Conservation (phyloP, 2,888 invertebrate genomes). For the Notocelia uddmanniana region DNA sequence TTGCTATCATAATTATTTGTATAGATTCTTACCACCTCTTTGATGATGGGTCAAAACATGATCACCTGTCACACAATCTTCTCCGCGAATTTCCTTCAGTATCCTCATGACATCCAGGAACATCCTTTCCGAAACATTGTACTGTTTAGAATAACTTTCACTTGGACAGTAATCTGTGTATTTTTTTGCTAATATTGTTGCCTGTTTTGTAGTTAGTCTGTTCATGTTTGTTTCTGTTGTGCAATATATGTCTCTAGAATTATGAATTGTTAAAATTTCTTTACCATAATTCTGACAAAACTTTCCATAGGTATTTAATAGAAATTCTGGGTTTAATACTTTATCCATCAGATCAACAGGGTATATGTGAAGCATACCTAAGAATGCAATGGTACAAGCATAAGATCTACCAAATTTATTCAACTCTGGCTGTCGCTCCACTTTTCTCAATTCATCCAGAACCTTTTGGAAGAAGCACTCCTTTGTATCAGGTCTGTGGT, state of each 20-base stretch:
- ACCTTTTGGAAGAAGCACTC: slow-evolving; percentile 70
- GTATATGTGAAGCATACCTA: slow-evolving; percentile 84
- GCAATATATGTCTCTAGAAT: slow-evolving; percentile 86
- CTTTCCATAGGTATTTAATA: slow-evolving; percentile 84
- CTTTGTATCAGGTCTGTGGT: slow-evolving; percentile 81
- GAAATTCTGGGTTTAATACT: slow-evolving; percentile 85
- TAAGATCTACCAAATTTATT: slow-evolving; percentile 86
- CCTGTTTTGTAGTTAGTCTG: slow-evolving; percentile 76
- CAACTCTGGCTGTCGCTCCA: slow-evolving; percentile 84
- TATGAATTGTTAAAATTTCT: slow-evolving; percentile 88
- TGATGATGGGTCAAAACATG: slow-evolving; percentile 90
- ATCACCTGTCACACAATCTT: slow-evolving; percentile 76
- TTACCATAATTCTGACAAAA: slow-evolving; percentile 76
- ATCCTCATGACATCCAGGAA: slow-evolving; percentile 85
- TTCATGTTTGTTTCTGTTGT: slow-evolving; percentile 84
- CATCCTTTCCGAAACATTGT: slow-evolving; percentile 85
- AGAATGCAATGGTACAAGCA: slow-evolving; percentile 86
- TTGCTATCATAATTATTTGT: not conserved
- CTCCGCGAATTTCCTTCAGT: slow-evolving; percentile 76
- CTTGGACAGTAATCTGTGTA: slow-evolving; percentile 86
- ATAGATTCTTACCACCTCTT: slow-evolving; percentile 80
- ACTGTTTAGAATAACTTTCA: slow-evolving; percentile 77
- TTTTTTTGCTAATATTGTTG: slow-evolving; percentile 85
- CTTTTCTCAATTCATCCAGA: slow-evolving; percentile 81
- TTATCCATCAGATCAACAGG: slow-evolving; percentile 86